A percentile compares a stretch with the other conserved stretches of the same genome.
Evolutionary conservation across 2,113 vertebrate genomes (phyloP).

Genomic region (Setophaga kirtlandii): DNA sequence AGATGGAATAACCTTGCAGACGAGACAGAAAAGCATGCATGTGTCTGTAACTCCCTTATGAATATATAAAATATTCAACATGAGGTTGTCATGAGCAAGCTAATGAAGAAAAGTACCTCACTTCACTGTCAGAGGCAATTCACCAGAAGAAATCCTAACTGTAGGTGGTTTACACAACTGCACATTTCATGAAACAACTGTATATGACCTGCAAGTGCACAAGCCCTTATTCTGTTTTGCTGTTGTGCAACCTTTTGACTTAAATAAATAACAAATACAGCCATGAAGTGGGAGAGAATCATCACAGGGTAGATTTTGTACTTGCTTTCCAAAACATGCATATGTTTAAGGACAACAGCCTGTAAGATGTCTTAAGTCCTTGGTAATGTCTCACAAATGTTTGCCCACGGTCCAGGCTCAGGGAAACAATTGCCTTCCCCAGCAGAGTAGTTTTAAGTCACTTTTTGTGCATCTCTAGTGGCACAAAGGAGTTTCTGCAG

Average conservation of each 20-base stretch:
- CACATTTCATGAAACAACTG: background rate
- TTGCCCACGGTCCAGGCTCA: background rate
- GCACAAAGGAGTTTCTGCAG: background rate
- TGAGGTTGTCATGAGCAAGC: background rate
- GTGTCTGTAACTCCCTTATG: background rate
- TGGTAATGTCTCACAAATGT: background rate
- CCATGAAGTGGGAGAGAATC: background rate
- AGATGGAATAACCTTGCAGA: background rate
- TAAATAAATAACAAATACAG: background rate
- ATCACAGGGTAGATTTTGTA: background rate
- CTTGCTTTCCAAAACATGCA: background rate
- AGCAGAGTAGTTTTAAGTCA: background rate
- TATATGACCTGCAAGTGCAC: background rate
- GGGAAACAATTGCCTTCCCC: background rate
- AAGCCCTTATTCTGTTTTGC: background rate
- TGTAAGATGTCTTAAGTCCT: background rate
- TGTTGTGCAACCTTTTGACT: background rate
- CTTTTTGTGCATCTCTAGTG: background rate
- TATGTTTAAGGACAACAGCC: background rate
- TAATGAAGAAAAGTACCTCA: conserved; percentile 1
- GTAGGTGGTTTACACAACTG: background rate
- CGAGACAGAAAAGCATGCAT: background rate
- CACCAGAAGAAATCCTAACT: background rate
- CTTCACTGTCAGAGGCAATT: background rate
- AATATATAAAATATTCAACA: background rate